Evolutionary conservation across 64 coral and sea anemone genomes (phyloP).

Genomic region (Trachythela sp.): DNA sequence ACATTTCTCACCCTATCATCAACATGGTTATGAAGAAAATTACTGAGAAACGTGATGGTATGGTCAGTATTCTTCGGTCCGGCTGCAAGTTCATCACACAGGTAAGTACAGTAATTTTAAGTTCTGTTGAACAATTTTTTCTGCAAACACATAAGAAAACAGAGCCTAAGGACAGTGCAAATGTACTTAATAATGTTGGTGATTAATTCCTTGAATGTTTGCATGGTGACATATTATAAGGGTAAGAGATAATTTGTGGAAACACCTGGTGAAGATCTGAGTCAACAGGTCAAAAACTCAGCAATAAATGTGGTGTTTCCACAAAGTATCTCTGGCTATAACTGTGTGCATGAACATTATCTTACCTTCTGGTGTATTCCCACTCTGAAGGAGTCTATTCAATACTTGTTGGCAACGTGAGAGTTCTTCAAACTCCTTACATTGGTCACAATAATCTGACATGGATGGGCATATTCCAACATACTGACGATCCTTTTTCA

Average conservation of each 20-base stretch:
- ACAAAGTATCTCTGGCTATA: not conserved
- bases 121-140: not conserved
- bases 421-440: not conserved
- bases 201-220: too few species aligned
- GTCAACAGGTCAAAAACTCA: not conserved
- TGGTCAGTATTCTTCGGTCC: not conserved
- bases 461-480: not conserved
- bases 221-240: not conserved
- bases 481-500: not conserved
- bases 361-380: not conserved
- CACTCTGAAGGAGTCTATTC: not conserved
- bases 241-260: not conserved
- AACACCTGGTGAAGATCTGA: not conserved
- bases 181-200: not conserved
- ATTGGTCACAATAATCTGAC: not conserved
- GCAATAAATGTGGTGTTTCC: not conserved
- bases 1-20: not conserved
- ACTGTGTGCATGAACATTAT: not conserved
- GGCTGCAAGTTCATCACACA: not conserved
- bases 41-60: not conserved
- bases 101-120: not conserved
- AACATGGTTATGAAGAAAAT: not conserved
- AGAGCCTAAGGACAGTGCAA: not conserved
- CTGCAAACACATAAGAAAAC: not conserved
- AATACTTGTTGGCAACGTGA: not conserved